phyloP scores from a whole-genome alignment of 2,888 invertebrate genomes.

The Trilocha varians region DNA sequence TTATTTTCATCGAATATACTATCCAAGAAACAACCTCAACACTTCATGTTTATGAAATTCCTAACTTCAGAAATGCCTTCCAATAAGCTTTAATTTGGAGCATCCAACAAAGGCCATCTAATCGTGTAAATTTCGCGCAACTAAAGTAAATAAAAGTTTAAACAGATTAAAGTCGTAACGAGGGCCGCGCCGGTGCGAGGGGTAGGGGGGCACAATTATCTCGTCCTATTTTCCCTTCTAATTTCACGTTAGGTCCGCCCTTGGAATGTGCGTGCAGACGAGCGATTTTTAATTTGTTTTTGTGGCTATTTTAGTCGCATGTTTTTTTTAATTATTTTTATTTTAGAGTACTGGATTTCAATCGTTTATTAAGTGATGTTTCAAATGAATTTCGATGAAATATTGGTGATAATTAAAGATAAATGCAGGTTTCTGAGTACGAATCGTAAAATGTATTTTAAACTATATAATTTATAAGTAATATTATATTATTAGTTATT shows the following conservation, averaged over 20 bases:
- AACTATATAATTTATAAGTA: no score
- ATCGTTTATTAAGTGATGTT: constrained; percentile 1
- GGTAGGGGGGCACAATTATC: constrained; percentile 53
- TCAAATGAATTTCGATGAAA: no score
- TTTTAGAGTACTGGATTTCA: no score
- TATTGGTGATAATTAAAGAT: no score
- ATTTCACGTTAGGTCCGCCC: constrained; percentile 55
- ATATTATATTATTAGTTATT: no score
- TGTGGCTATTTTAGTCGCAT: no score
- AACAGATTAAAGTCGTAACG: constrained; percentile 66
- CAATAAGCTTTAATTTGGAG: constrained; percentile 25
- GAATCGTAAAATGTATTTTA: no score
- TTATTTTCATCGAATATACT: no score
- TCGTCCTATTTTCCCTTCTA: constrained; percentile 68
- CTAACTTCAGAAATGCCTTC: constrained; percentile 10
- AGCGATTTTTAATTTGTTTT: constrained; percentile 20
- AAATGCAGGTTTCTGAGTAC: no score
- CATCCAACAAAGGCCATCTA: constrained; percentile 36
- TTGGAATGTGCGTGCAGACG: constrained; percentile 28
- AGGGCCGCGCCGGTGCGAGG: constrained; percentile 28
- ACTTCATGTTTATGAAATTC: neutral
- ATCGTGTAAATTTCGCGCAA: constrained; percentile 56
- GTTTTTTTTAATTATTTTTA: no score
- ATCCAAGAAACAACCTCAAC: no score
- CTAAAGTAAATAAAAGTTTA: constrained; percentile 66